These are phyloP conservation scores for Cyprinodon brontotheroides DNA, from an alignment of 2,113 vertebrate species.

Conservation along the genomic window DNA sequence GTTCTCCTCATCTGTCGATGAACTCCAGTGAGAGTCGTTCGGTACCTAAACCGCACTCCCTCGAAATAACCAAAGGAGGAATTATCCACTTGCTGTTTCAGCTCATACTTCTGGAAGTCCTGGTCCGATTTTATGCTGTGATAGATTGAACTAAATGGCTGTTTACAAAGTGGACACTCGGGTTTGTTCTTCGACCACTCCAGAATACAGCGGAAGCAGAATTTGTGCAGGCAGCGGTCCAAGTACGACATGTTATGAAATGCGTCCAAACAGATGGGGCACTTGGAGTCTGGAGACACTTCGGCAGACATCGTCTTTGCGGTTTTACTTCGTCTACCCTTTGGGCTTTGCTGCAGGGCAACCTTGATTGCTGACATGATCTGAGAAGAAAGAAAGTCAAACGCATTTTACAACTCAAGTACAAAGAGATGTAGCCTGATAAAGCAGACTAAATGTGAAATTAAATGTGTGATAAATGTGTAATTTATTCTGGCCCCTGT, in stretches of 20 bases:
- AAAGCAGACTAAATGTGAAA: no score
- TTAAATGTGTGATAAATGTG: no score
- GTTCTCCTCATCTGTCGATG: slow-evolving; percentile 76
- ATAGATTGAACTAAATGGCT: slow-evolving; percentile 93
- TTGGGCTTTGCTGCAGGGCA: slow-evolving; percentile 76
- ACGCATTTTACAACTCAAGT: neutral
- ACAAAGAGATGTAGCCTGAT: neutral
- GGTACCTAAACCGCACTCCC: slow-evolving; percentile 87
- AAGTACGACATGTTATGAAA: slow-evolving; percentile 93
- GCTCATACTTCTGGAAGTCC: slow-evolving; percentile 89
- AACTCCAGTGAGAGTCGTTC: slow-evolving; percentile 86
- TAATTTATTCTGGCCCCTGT: no score
- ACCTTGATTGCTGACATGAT: slow-evolving; percentile 82
- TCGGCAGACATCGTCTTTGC: slow-evolving; percentile 77
- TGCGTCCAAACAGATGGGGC: slow-evolving; percentile 94
- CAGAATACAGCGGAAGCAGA: slow-evolving; percentile 94
- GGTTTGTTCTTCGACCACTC: slow-evolving; percentile 99
- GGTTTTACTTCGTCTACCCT: slow-evolving; percentile 66
- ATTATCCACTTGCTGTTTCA: slow-evolving; percentile 82
- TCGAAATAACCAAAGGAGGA: slow-evolving; percentile 84
- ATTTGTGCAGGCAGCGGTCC: slow-evolving; percentile 91
- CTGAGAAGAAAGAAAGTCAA: slow-evolving; percentile 62
- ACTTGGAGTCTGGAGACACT: slow-evolving; percentile 94
- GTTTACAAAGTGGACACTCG: slow-evolving; percentile 96
- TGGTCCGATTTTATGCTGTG: slow-evolving; percentile 92